phyloP scores from a whole-genome alignment of 2,888 invertebrate genomes.

The Lasioglossum calceatum region DNA sequence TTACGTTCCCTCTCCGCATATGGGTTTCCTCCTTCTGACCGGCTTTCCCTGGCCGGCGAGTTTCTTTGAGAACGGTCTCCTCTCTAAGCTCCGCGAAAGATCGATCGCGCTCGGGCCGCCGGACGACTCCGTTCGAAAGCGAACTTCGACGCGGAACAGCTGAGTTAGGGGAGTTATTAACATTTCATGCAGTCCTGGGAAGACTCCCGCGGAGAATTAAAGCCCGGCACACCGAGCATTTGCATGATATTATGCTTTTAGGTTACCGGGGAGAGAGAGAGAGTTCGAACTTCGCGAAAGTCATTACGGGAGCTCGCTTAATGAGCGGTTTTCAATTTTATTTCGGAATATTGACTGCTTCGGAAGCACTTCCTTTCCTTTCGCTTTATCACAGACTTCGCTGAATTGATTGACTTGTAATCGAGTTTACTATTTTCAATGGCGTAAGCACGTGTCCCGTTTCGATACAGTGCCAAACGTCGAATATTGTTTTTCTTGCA shows the following conservation, averaged over 20 bases:
- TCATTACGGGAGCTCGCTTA: background rate
- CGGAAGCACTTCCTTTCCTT: background rate
- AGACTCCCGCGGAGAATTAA: background rate
- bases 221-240: background rate
- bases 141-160: background rate
- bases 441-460: too few species aligned
- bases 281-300: background rate
- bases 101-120: background rate
- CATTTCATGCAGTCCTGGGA: background rate
- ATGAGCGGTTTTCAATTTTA: background rate
- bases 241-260: slow-evolving; percentile 23
- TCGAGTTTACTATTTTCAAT: background rate
- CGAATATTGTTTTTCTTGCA: too few species aligned
- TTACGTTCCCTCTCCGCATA: background rate
- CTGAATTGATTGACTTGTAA: background rate
- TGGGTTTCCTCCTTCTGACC: background rate
- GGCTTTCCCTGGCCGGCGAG: background rate
- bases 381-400: background rate
- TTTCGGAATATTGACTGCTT: background rate
- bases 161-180: slow-evolving; percentile 4
- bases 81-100: background rate
- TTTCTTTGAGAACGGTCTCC: background rate
- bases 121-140: background rate
- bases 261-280: background rate
- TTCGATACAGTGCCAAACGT: too few species aligned